A percentile compares a stretch with the other conserved stretches of the same genome.
Conservation (phyloP, 2,113 vertebrate genomes). For the Phylloscopus trochilus region DNA sequence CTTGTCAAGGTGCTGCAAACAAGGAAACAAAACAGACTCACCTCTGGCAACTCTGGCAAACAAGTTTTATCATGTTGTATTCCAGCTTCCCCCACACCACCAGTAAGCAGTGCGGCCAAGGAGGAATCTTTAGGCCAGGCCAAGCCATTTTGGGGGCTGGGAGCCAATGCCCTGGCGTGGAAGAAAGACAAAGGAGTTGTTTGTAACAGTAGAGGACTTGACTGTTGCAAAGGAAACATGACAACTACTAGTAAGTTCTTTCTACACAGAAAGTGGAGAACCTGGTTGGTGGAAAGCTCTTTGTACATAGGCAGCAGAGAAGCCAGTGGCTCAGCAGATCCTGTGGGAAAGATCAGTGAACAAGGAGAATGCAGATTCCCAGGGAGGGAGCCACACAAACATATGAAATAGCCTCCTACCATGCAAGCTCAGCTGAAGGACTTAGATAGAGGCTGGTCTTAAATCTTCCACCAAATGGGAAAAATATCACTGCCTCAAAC, state of each 20-base stretch:
- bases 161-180: accelerated
- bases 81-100: neutral
- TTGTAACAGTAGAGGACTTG: neutral
- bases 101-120: neutral
- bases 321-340: neutral
- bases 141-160: neutral
- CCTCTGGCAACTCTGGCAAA: constrained; percentile 24
- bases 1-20: constrained; percentile 25
- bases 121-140: neutral
- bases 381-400: neutral
- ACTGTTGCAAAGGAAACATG: neutral
- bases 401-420: neutral
- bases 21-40: constrained; percentile 45
- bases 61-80: neutral
- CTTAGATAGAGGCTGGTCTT: neutral
- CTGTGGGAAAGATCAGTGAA: neutral
- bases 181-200: neutral
- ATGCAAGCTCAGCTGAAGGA: neutral
- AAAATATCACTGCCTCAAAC: neutral
- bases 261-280: neutral
- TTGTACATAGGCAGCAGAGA: neutral
- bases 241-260: neutral
- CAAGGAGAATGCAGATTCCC: neutral
- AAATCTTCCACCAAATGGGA: neutral
- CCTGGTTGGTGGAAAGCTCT: neutral